Evolutionary conservation across 2,888 invertebrate genomes (phyloP).

Genomic region (Lamellibrachia columna): DNA sequence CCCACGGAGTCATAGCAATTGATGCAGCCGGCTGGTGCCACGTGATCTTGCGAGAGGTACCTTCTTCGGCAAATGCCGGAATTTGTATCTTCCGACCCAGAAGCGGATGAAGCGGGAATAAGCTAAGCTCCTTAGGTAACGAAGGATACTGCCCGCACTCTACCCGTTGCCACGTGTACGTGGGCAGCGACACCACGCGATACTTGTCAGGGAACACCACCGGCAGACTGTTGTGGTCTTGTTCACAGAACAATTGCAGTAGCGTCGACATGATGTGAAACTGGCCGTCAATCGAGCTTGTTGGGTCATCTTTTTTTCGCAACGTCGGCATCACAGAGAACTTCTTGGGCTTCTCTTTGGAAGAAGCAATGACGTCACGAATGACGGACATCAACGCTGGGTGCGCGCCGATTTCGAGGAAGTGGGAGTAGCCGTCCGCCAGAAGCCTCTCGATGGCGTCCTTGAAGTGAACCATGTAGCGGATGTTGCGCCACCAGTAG

Average conservation of each 20-base stretch:
- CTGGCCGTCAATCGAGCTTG: neutral
- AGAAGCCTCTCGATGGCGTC: neutral
- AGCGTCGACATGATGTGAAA: neutral
- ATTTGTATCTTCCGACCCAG: neutral
- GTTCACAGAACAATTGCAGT: neutral
- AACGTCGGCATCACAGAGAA: neutral
- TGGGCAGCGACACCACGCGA: neutral
- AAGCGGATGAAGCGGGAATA: neutral
- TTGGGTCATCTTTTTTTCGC: neutral
- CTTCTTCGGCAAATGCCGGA: neutral
- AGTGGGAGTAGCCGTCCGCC: neutral
- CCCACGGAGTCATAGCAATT: neutral
- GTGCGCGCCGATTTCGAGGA: constrained; percentile 9
- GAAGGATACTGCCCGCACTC: neutral
- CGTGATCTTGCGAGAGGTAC: neutral
- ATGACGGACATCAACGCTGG: neutral
- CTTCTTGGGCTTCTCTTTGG: neutral
- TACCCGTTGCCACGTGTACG: neutral
- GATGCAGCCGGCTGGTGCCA: neutral
- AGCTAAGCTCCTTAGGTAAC: neutral
- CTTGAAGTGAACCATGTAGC: neutral
- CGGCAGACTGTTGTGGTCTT: neutral
- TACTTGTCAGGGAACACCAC: neutral
- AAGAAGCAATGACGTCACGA: neutral
- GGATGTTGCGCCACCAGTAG: constrained; percentile 12